Base-by-base conservation (phyloP, 2,797 vertebrate genomes). In the Atherinosoma microstoma region DNA sequence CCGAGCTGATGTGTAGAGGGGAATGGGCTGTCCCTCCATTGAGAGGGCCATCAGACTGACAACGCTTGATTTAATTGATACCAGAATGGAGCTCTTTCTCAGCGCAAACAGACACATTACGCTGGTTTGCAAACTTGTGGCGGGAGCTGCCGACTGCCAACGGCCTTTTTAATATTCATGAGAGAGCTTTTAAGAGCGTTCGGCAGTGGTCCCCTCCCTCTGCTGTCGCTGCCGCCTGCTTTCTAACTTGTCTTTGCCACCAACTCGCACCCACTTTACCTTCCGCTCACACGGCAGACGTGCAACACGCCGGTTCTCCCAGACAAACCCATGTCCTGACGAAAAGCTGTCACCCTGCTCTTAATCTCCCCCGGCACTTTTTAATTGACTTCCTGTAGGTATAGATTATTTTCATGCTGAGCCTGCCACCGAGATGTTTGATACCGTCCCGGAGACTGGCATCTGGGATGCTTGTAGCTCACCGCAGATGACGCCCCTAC, bases 341-440 rank as follows among this genome's bases (percentile, higher is more conserved):
- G 94, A 94, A 86, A 91, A 94, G 96, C 95, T 96, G 96, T 96
- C 96, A 96, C 92, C 89, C 95, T 94, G 92, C 94, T 96, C 95
- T 96, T 96, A 96, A 97, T 97, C 95, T 97, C 95, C 92, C 86
- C 93, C 95, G 96, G 95, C 96, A 96, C 94, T 93, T 95, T 96
- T 96, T 97, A 97, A 97, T 96, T 97, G 96, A 96, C 96, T 96
- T 97, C 95, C 94, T 95, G 95, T 95, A 96, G 96, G 95, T 96
- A 94, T 95, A 95, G 94, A 96, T 95, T 96, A 95, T 96, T 96
- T 89, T 95, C 95, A 90, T 90, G 93, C 92, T 87, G 94, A 95
- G 95, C 95, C 96, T 95, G 93, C 92, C 95, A 91, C 93, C 73
- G 91, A 94, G 83, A 95, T 89, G 92, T 94, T 94, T 95, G 94